A percentile compares a stretch with the other conserved stretches of the same genome.
phyloP scores from a whole-genome alignment of 2,888 invertebrate genomes.

The Frankliniella intonsa region DNA sequence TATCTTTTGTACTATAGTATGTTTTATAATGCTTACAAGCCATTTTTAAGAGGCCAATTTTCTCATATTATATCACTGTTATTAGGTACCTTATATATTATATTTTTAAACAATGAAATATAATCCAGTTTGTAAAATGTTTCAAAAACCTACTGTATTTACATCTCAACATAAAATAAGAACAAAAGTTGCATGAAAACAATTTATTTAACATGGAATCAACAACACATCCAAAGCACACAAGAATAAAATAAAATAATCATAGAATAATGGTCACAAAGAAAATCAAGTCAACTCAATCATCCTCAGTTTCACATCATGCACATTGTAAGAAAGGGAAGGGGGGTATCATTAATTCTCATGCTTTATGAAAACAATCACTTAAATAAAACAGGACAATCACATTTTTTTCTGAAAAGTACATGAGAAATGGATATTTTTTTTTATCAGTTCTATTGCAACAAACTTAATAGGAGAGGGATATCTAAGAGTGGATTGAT shows the following conservation, averaged over 20 bases:
- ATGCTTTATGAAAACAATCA: neutral
- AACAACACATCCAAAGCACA: neutral
- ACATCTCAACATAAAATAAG: neutral
- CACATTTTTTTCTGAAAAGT: too few relatives aligned
- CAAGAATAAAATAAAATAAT: neutral
- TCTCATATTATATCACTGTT: too few relatives aligned
- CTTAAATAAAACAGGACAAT: neutral
- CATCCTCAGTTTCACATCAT: neutral
- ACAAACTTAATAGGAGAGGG: too few relatives aligned
- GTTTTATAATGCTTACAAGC: neutral
- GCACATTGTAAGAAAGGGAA: neutral
- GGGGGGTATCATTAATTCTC: neutral
- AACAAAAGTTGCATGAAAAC: too few relatives aligned
- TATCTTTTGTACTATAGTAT: neutral
- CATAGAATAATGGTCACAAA: neutral
- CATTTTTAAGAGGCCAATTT: too few relatives aligned
- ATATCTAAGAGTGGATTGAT: too few relatives aligned
- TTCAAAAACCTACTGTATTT: neutral
- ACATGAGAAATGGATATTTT: too few relatives aligned
- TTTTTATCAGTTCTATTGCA: too few relatives aligned
- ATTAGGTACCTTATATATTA: neutral
- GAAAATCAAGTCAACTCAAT: neutral
- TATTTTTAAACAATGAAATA: neutral
- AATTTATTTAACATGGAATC: neutral
- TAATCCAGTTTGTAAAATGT: neutral